These are phyloP conservation scores for Struthidea cinerea DNA, from an alignment of 2,113 vertebrate species.

Conservation along the genomic window DNA sequence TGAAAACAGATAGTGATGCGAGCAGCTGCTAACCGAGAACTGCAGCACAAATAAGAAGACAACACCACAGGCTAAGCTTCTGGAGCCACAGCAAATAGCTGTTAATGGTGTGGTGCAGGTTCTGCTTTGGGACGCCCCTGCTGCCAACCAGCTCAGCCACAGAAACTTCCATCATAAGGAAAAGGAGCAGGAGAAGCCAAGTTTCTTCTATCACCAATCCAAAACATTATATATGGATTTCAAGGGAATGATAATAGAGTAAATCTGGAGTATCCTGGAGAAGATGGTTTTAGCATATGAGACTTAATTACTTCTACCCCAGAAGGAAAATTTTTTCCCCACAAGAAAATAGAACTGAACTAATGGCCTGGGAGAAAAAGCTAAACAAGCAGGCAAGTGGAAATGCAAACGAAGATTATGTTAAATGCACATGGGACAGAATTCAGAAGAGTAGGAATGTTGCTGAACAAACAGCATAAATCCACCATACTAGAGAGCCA, in stretches of 20 bases:
- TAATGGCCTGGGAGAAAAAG: not conserved
- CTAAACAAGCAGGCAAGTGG: not conserved
- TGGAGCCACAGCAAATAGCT: not conserved
- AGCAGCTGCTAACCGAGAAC: not conserved
- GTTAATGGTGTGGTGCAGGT: not conserved
- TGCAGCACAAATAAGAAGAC: not conserved
- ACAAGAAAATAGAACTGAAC: not conserved
- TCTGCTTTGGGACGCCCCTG: not conserved
- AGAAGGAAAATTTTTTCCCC: not conserved
- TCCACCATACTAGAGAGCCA: not conserved
- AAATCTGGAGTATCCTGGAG: not conserved
- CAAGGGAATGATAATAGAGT: not conserved
- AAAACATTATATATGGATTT: not conserved
- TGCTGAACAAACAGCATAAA: slow-evolving; percentile 36
- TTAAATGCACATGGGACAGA: not conserved
- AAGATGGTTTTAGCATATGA: not conserved
- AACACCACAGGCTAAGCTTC: not conserved
- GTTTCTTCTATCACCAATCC: not conserved
- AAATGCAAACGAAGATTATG: slow-evolving; percentile 29
- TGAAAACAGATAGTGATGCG: not conserved
- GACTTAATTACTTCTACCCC: not conserved
- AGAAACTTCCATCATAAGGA: not conserved
- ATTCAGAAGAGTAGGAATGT: not conserved
- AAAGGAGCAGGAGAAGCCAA: not conserved
- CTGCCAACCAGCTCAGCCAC: not conserved